Evolutionary conservation across 2,113 vertebrate genomes (phyloP).

Genomic region (Rhombomys opimus): DNA sequence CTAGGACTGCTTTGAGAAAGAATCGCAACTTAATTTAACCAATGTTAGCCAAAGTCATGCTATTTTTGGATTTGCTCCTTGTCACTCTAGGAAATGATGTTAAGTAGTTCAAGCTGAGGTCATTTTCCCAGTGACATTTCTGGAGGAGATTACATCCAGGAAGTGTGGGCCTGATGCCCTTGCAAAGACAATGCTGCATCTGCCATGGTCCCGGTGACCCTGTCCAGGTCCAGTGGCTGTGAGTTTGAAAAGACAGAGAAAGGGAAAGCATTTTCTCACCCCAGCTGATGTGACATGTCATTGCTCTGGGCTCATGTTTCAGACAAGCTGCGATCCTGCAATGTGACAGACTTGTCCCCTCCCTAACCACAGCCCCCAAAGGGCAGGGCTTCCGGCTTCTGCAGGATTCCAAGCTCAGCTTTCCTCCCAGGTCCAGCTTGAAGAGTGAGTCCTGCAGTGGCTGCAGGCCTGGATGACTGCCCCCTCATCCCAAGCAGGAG

Average conservation of each 20-base stretch:
- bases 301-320: not conserved
- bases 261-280: not conserved
- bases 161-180: not conserved
- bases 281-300: not conserved
- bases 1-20: not conserved
- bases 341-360: not conserved
- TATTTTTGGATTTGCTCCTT: not conserved
- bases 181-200: not conserved
- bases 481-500: not conserved
- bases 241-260: not conserved
- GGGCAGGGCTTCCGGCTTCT: not conserved
- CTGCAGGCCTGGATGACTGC: not conserved
- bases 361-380: rapidly evolving
- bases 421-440: not conserved
- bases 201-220: not conserved
- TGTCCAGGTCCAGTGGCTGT: not conserved
- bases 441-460: not conserved
- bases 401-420: not conserved
- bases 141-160: not conserved
- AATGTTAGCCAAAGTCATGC: not conserved
- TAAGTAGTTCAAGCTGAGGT: not conserved
- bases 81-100: not conserved
- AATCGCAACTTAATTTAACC: not conserved
- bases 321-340: not conserved
- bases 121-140: not conserved